phyloP scores from a whole-genome alignment of 23 tunicate genomes.

The Ciona savignyi region DNA sequence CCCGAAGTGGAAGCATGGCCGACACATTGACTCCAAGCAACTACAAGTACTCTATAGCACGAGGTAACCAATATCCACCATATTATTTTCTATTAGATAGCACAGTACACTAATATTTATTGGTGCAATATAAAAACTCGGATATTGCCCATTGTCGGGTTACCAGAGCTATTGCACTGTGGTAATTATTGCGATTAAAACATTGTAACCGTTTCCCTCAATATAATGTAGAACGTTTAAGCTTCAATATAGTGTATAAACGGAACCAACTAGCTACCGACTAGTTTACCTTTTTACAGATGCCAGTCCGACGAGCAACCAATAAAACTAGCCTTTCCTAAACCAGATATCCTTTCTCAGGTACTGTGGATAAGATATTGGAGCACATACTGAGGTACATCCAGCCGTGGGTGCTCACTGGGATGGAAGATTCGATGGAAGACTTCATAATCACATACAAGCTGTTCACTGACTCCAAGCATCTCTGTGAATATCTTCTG shows the following conservation, averaged over 20 bases:
- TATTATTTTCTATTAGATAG: neutral
- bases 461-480: conserved; percentile 42
- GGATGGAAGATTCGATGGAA: conserved; percentile 65
- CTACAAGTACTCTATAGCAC: conserved; percentile 45
- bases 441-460: conserved; percentile 55
- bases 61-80: conserved; percentile 20
- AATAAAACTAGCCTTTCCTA: no score
- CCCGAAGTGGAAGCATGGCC: conserved; percentile 9
- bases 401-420: conserved; percentile 51
- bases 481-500: conserved; percentile 45
- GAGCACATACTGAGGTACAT: conserved; percentile 70
- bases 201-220: no score
- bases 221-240: no score
- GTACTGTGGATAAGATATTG: conserved; percentile 66
- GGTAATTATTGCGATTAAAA: no score
- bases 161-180: no score
- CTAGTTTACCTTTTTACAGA: no score
- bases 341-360: conserved; percentile 17
- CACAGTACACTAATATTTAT: neutral
- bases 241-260: no score
- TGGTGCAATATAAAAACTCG: conserved; percentile 3
- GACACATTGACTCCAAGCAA: conserved; percentile 33
- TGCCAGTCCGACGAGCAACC: no score
- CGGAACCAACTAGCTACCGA: no score
- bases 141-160: no score